Percentiles rank a stretch among this genome's conserved stretches.
Evolutionary conservation across 2,888 invertebrate species (phyloP).

Genomic region (Bombylius major): DNA sequence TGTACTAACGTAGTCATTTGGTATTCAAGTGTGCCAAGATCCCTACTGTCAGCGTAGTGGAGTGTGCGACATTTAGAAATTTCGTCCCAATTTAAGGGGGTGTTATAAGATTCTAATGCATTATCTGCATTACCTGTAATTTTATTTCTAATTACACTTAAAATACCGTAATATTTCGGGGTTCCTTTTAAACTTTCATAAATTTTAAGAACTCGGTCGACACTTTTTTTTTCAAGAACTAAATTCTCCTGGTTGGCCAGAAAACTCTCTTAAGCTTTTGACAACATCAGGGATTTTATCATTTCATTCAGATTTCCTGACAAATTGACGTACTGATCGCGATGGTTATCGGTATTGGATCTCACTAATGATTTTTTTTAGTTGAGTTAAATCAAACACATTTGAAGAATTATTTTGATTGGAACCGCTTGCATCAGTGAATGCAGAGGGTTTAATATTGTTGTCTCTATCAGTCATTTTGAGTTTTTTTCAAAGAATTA

Average conservation of each 20-base stretch:
- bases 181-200: slow-evolving; percentile 9
- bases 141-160: slow-evolving; percentile 10
- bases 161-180: slow-evolving; percentile 11
- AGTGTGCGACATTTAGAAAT: slow-evolving; percentile 3
- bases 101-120: slow-evolving; percentile 11
- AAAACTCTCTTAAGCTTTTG: slow-evolving; percentile 6
- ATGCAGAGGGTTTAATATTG: too few relatives aligned
- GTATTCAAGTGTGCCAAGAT: slow-evolving; percentile 10
- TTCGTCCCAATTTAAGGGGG: slow-evolving; percentile 6
- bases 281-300: slow-evolving; percentile 10
- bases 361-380: slow-evolving; percentile 10
- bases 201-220: slow-evolving; percentile 8
- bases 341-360: too few relatives aligned
- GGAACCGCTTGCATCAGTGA: too few relatives aligned
- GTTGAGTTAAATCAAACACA: too few relatives aligned
- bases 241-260: slow-evolving; percentile 8
- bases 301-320: too few relatives aligned
- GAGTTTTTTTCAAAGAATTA: too few relatives aligned
- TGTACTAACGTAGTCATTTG: slow-evolving; percentile 10
- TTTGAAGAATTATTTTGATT: background rate
- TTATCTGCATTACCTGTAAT: slow-evolving; percentile 10
- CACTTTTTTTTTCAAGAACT: slow-evolving; percentile 10
- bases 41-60: slow-evolving; percentile 12
- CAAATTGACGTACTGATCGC: too few relatives aligned
- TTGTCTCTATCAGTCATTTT: too few relatives aligned